Percentiles rank a stretch among this genome's conserved stretches.
These are phyloP conservation scores for Acanthoscelides obtectus DNA, from an alignment of 2,888 invertebrate species.

Conservation along the genomic window DNA sequence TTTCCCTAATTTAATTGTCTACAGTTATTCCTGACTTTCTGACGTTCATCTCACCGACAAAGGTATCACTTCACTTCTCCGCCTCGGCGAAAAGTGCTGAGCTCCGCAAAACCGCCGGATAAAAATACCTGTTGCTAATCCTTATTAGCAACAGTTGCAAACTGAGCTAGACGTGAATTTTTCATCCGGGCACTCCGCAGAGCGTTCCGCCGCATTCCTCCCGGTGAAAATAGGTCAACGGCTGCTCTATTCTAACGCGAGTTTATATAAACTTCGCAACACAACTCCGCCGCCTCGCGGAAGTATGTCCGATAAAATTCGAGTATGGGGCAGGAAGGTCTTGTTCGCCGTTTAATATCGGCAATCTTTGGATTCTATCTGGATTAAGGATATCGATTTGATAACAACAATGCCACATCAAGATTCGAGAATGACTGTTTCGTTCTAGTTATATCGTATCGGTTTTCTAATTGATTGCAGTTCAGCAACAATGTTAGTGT, in stretches of 20 bases:
- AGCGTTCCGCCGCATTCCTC: not conserved
- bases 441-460: no score
- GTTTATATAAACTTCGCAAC: not conserved
- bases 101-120: no score
- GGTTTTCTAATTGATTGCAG: no score
- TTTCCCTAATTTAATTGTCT: no score
- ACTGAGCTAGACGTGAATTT: not conserved
- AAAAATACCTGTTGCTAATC: not conserved
- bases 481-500: no score
- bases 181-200: not conserved
- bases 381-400: not conserved
- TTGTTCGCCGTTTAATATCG: not conserved
- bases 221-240: not conserved
- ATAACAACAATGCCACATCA: no score
- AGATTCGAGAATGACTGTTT: no score
- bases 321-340: not conserved
- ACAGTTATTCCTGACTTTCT: no score
- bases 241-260: not conserved
- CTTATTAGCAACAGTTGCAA: not conserved
- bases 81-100: no score
- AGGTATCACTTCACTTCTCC: no score
- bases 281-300: not conserved
- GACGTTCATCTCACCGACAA: no score
- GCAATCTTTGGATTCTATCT: not conserved
- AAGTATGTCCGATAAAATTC: not conserved